Evolutionary conservation across 2,113 vertebrate species (phyloP).

Genomic region (Chaetura pelagica): DNA sequence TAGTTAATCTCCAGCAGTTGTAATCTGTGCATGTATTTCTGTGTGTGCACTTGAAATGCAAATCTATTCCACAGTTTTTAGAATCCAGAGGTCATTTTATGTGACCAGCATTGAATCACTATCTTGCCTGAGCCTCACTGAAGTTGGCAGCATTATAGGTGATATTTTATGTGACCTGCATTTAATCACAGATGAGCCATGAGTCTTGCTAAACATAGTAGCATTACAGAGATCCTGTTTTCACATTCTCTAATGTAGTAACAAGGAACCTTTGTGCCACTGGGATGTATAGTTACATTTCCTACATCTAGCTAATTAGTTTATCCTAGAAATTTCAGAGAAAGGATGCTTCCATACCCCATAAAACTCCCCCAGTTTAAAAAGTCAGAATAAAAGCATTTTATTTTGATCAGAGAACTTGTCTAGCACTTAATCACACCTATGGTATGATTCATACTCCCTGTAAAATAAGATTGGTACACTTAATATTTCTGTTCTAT

Average conservation of each 20-base stretch:
- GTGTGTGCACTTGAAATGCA: background rate
- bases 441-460: background rate
- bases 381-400: background rate
- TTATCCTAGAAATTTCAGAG: background rate
- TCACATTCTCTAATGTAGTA: background rate
- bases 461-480: background rate
- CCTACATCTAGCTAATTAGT: background rate
- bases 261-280: background rate
- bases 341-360: background rate
- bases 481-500: background rate
- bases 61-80: background rate
- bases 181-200: slow-evolving; percentile 9
- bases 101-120: slow-evolving; percentile 14
- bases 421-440: background rate
- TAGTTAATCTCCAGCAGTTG: background rate
- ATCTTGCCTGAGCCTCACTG: background rate
- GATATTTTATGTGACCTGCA: slow-evolving; percentile 28
- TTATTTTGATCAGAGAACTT: background rate
- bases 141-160: background rate
- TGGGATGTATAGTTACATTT: background rate
- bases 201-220: background rate
- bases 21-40: background rate
- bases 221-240: background rate
- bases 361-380: background rate
- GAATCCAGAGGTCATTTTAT: slow-evolving; percentile 3